Evolutionary conservation across 2,888 invertebrate genomes (phyloP).

Genomic region (Palloptera scutellata): DNA sequence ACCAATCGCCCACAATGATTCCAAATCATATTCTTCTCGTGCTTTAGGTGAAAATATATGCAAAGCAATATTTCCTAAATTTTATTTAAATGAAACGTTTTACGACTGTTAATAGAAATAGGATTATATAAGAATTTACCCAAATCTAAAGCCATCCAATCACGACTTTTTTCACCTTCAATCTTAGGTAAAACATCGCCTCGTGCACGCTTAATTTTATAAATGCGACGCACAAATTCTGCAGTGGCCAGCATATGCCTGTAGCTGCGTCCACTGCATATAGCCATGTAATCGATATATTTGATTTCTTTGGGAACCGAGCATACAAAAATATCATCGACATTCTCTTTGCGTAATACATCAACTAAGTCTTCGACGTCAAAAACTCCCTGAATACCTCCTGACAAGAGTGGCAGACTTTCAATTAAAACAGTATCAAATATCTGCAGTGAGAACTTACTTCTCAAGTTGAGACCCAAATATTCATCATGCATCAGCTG

Average conservation of each 20-base stretch:
- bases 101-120: background rate
- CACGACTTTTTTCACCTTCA: constrained; percentile 78
- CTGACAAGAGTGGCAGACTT: constrained; percentile 64
- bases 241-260: constrained; percentile 79
- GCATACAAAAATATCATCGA: constrained; percentile 81
- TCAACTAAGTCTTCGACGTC: constrained; percentile 87
- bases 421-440: background rate
- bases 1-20: constrained; percentile 91
- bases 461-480: constrained; percentile 68
- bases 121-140: constrained; percentile 66
- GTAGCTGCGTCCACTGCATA: constrained; percentile 78
- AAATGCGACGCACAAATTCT: constrained; percentile 78
- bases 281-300: constrained; percentile 86
- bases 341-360: constrained; percentile 79
- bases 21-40: constrained; percentile 82
- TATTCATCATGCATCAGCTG: constrained; percentile 63
- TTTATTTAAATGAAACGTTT: background rate
- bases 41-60: constrained; percentile 82
- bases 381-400: constrained; percentile 84
- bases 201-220: constrained; percentile 73
- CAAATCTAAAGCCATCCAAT: constrained; percentile 92
- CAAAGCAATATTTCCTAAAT: constrained; percentile 85
- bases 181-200: constrained; percentile 76
- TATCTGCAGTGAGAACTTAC: constrained; percentile 56
- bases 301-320: constrained; percentile 75